Conservation (phyloP, 1,140 invertebrate genomes). For the Homarus americanus region DNA sequence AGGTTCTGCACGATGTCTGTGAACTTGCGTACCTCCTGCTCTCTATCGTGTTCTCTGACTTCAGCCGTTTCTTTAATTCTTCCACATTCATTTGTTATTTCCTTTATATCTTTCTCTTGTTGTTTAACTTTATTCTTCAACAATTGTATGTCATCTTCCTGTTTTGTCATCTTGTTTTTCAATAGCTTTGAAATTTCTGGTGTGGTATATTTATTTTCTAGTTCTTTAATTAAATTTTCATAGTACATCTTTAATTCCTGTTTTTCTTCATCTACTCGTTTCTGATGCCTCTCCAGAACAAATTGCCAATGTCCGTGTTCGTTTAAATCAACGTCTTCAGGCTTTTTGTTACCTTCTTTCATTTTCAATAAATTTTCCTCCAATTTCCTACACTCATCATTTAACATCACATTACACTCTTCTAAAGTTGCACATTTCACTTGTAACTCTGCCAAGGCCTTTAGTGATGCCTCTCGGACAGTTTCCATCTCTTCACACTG, state of each 20-base stretch:
- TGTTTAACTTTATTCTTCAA: slow-evolving; percentile 15
- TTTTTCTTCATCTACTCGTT: slow-evolving; percentile 36
- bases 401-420: slow-evolving; percentile 17
- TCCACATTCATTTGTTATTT: slow-evolving; percentile 20
- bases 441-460: slow-evolving; percentile 3
- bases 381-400: slow-evolving; percentile 4
- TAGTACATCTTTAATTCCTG: slow-evolving; percentile 31
- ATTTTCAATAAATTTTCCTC: slow-evolving; percentile 21
- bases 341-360: neutral
- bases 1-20: slow-evolving; percentile 47
- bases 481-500: slow-evolving; percentile 3
- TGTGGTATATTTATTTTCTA: slow-evolving; percentile 24
- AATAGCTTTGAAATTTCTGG: slow-evolving; percentile 7
- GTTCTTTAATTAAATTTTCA: slow-evolving; percentile 21
- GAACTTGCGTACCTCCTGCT: slow-evolving; percentile 41
- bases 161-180: slow-evolving; percentile 25
- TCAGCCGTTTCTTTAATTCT: neutral
- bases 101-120: slow-evolving; percentile 9
- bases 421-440: slow-evolving; percentile 35
- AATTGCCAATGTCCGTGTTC: slow-evolving; percentile 1
- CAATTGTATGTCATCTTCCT: slow-evolving; percentile 10
- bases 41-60: neutral
- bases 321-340: neutral
- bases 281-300: slow-evolving; percentile 30
- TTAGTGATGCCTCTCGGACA: neutral